These are phyloP conservation scores for Polydrusus tereticollis DNA, from an alignment of 2,888 invertebrate species.

Conservation along the genomic window DNA sequence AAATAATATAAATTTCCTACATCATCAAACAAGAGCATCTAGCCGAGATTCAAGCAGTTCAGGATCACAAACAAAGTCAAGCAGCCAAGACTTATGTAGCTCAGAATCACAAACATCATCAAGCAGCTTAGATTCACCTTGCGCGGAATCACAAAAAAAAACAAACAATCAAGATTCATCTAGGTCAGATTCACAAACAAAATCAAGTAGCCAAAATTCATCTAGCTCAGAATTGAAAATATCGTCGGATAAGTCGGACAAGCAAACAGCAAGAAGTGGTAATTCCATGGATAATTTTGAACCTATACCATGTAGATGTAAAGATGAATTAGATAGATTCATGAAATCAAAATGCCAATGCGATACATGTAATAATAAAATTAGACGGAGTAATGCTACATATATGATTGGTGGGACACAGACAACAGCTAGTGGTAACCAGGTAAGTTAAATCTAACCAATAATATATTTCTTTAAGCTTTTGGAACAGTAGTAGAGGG, in stretches of 20 bases:
- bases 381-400: conserved; percentile 46
- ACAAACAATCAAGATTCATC: no score
- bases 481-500: no score
- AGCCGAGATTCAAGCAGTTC: no score
- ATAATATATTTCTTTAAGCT: no score
- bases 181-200: background rate
- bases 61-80: no score
- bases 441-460: conserved; percentile 19
- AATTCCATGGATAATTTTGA: background rate
- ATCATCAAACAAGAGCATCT: no score
- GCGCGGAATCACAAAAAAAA: no score
- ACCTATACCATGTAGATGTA: conserved; percentile 50
- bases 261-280: background rate
- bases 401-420: conserved; percentile 54
- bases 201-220: background rate
- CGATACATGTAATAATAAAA: conserved; percentile 50
- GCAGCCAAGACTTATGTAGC: no score
- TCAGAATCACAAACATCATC: no score
- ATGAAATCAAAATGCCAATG: conserved; percentile 54
- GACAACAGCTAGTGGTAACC: conserved; percentile 48
- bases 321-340: conserved; percentile 51
- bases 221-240: background rate
- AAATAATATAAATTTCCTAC: no score
- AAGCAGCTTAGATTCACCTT: no score
- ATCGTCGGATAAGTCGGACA: no score